Evolutionary conservation across 1,140 invertebrate species (phyloP), one percentile per base, ranked within the genome.

Genomic region (Drosophila kohkoa): DNA sequence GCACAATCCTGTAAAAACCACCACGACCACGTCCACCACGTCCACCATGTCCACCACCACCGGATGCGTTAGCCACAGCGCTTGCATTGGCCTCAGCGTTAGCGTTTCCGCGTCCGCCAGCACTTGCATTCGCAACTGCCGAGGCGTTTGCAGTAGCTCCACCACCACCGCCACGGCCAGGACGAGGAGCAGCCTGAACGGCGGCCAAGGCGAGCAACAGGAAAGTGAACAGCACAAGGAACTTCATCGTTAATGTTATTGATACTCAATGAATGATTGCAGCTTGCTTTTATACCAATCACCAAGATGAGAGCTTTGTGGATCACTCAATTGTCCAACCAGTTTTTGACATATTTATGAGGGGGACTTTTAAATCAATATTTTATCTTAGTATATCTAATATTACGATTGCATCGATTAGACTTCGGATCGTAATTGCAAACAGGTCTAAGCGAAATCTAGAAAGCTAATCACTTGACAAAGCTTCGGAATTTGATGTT

Each of bases 221-320:
- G 68, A 75, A 41, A 16, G 51, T 10, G 32, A 75, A 69, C 4
- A 75, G 43, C 11, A 62, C 6, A 11, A 70, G 63, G 64, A 75
- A 75, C 65, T 70, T 76, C 67, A 71, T 71, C 16, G 49, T 43
- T 38, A 16, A 7, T 38, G 25, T 25, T 51, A 49, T 59, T 25
- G 57, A 49, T 59, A 32, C 16, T 32, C 13, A 62, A 10, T 69
- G 58, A 5, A 32, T 15, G 35, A 63, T 55, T 5, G 6, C 10
- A 11, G 41, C 13, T 5, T 15, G 58, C 68, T 55, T 70, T 63
- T 70, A 70, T 70, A 70, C 48, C 38, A 51, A 51, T 55, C 32
- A 15, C 15, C 13, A 16, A 38, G 5, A 4, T 38, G 13, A 38
- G 13, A 35, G 16, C 8, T 38, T 8, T 38, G n/a, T 13, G 30